These are phyloP conservation scores for Morpho achilles DNA, from an alignment of 2,888 invertebrate species.

Conservation along the genomic window DNA sequence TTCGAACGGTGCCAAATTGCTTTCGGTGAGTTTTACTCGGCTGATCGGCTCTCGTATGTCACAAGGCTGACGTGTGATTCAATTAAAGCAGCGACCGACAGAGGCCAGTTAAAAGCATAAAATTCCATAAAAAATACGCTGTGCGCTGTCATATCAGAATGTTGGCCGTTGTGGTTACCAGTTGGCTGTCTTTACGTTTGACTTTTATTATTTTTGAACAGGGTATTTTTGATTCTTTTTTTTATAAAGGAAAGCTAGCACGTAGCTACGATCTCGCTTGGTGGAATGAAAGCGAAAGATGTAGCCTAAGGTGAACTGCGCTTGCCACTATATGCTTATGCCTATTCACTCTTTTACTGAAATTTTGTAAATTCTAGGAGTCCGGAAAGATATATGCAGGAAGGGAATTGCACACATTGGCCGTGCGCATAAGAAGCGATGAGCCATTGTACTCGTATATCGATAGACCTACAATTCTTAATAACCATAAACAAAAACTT, in stretches of 20 bases:
- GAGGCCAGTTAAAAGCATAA: constrained; percentile 43
- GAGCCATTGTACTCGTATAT: too few species aligned
- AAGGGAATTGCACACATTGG: too few species aligned
- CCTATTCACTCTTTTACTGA: too few species aligned
- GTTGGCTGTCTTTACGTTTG: constrained; percentile 18
- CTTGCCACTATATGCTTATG: too few species aligned
- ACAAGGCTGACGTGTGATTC: constrained; percentile 58
- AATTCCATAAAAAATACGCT: constrained; percentile 23
- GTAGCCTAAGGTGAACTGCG: too few species aligned
- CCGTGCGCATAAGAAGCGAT: too few species aligned
- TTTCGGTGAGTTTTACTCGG: constrained; percentile 34
- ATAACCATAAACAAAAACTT: too few species aligned
- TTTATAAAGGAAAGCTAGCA: not conserved
- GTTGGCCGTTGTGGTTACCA: constrained; percentile 30
- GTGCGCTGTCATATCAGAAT: constrained; percentile 28
- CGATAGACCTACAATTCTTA: too few species aligned
- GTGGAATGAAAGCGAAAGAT: too few species aligned
- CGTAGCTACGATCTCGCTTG: not conserved
- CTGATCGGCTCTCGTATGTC: constrained; percentile 54
- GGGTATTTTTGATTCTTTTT: not conserved
- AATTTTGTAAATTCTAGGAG: too few species aligned
- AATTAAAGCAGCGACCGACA: constrained; percentile 63
- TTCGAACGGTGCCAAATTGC: constrained; percentile 39
- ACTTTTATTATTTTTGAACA: constrained; percentile 7
- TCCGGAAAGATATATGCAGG: too few species aligned